phyloP scores from a whole-genome alignment of 2,113 vertebrate species.

The Eulemur rufifrons region DNA sequence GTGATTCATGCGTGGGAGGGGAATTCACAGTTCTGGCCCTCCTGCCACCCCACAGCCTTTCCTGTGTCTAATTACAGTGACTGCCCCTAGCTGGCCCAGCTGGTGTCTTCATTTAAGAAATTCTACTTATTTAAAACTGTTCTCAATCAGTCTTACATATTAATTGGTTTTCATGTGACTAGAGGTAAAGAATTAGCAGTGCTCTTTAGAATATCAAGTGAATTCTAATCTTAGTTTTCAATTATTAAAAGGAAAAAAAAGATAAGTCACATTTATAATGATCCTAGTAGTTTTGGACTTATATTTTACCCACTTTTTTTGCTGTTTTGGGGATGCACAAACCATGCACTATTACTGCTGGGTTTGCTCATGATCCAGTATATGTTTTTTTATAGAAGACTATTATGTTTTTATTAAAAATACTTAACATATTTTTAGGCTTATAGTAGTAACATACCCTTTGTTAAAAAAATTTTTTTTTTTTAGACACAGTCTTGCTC shows the following conservation, averaged over 20 bases:
- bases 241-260: neutral
- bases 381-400: neutral
- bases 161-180: constrained; percentile 54
- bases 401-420: neutral
- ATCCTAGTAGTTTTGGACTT: neutral
- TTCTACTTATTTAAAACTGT: constrained; percentile 51
- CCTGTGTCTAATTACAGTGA: constrained; percentile 75
- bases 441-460: neutral
- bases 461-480: neutral
- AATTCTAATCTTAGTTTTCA: neutral
- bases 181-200: constrained; percentile 28
- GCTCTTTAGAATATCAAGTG: constrained; percentile 28
- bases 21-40: constrained; percentile 74
- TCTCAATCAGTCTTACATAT: constrained; percentile 44
- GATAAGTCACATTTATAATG: neutral
- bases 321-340: neutral
- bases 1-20: constrained; percentile 61
- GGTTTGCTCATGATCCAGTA: neutral
- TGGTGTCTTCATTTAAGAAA: constrained; percentile 71
- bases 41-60: constrained; percentile 62
- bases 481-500: too few species aligned
- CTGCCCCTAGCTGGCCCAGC: constrained; percentile 71
- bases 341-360: neutral
- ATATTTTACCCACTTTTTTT: neutral
- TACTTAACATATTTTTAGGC: constrained; percentile 17